Conservation (phyloP, 2,797 vertebrate genomes). For the Liasis olivaceus region DNA sequence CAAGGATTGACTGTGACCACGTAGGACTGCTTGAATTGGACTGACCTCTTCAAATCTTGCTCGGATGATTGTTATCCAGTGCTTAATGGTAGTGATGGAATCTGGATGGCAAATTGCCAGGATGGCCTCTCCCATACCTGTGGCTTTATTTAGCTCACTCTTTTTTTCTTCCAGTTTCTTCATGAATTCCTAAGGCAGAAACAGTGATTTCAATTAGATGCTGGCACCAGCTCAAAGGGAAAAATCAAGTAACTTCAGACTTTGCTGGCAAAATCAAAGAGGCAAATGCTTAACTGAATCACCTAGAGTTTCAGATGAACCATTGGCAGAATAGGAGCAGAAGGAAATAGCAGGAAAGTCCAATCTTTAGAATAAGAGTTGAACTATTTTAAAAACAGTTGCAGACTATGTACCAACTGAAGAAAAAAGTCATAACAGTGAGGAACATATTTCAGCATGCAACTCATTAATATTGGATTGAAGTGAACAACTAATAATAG, state of each 20-base stretch:
- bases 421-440: neutral
- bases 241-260: neutral
- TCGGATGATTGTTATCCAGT: conserved; percentile 99
- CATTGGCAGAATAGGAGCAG: neutral
- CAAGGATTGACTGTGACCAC: neutral
- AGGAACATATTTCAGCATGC: neutral
- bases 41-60: conserved; percentile 98
- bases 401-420: conserved; percentile 1
- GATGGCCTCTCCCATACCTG: conserved; percentile 90
- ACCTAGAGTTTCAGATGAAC: conserved; percentile 15
- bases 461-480: conserved; percentile 3
- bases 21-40: conserved; percentile 34
- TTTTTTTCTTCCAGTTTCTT: conserved; percentile 95
- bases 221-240: conserved; percentile 49
- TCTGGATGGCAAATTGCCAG: conserved; percentile 95
- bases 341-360: conserved; percentile 12
- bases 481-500: conserved; percentile 22
- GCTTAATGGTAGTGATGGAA: conserved; percentile 97
- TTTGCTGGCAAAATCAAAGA: conserved; percentile 2
- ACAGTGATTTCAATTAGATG: conserved; percentile 55
- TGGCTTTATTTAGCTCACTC: conserved; percentile 87
- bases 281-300: neutral
- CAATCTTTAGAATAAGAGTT: conserved; percentile 26
- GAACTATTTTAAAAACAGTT: conserved; percentile 13
- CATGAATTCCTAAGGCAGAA: conserved; percentile 89